Conservation (phyloP, 1,140 invertebrate species). For the Vanessa tameamea region DNA sequence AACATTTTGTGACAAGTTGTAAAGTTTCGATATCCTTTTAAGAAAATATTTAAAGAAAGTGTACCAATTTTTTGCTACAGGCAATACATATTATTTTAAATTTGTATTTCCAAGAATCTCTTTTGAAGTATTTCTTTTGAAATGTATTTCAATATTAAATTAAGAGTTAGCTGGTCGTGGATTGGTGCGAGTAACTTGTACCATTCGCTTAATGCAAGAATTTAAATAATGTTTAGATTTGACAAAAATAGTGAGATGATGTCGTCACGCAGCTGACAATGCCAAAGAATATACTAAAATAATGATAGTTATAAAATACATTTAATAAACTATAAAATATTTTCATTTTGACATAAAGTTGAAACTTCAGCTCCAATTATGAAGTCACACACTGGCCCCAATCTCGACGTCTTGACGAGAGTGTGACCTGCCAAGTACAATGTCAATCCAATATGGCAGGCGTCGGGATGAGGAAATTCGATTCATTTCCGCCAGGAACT, state of each 20-base stretch:
- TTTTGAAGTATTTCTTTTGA: no score
- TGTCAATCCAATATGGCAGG: slow-evolving; percentile 17
- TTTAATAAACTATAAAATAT: neutral
- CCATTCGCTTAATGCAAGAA: no score
- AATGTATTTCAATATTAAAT: no score
- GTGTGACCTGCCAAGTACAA: slow-evolving; percentile 12
- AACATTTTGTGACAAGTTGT: slow-evolving; percentile 29
- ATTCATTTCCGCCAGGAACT: slow-evolving; percentile 41
- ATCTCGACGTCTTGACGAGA: neutral
- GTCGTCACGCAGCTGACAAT: no score
- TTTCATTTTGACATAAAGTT: neutral
- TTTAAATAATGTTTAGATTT: no score
- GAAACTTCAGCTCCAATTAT: neutral
- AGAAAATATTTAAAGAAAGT: neutral
- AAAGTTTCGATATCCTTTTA: slow-evolving; percentile 24
- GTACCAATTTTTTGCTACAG: neutral
- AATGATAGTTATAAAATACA: no score
- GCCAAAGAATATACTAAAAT: no score
- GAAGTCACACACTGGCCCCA: neutral
- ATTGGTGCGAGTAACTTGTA: no score
- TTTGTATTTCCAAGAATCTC: no score
- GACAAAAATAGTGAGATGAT: no score
- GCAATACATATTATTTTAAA: no score
- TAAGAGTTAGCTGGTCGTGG: no score
- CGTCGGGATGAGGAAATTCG: slow-evolving; percentile 36